Base-by-base conservation (phyloP, 2,888 invertebrate species). In the Myathropa florea region DNA sequence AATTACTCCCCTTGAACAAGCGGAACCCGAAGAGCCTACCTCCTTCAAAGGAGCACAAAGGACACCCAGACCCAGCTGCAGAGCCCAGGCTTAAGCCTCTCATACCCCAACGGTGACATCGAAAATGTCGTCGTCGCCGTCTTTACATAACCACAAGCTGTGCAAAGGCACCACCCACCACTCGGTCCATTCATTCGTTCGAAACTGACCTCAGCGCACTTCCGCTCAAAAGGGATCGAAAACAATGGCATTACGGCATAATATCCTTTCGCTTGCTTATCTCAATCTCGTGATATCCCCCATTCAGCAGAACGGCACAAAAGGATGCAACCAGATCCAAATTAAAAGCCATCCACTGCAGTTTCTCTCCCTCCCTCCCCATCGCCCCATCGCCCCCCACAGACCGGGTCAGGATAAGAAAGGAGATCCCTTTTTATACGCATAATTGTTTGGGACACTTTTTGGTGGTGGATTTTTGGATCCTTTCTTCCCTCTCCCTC, bases 361-460 rank as follows among this genome's bases (percentile, higher is more conserved):
- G 71, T 79, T 79, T 70, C n/a, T 72, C 33, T 60, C 26, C 6
- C 2, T 7, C 46, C 18, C 4, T 10, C 33, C 39, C n/a, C 23
- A 55, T 12, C 3, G 18, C 24, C 1, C 12, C 10, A 23, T 3
- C 2, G 1, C 23, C 21, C 24, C 57, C 23, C 6, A 60, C 26
- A 65, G 26, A 3, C 53, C 10, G 30, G 36, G 28, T 28, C 55
- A 33, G 76, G 67, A 77, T 76, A 65, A 57, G 73, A 63, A 73
- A 63, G 21, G 39, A 55, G 36, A n/a, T 63, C 53, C 36, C 18
- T 53, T 63, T 71, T 33, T 61, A 46, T 71, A 76, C 71, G 67
- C 67, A 77, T 85, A 85, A 85, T 86, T 86, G 83, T 77, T 86
- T 65, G 60, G 18, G 73, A 64, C 68, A 68, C 64, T 84, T 81